phyloP scores from a whole-genome alignment of 2,888 invertebrate species.

The Baronia brevicornis region DNA sequence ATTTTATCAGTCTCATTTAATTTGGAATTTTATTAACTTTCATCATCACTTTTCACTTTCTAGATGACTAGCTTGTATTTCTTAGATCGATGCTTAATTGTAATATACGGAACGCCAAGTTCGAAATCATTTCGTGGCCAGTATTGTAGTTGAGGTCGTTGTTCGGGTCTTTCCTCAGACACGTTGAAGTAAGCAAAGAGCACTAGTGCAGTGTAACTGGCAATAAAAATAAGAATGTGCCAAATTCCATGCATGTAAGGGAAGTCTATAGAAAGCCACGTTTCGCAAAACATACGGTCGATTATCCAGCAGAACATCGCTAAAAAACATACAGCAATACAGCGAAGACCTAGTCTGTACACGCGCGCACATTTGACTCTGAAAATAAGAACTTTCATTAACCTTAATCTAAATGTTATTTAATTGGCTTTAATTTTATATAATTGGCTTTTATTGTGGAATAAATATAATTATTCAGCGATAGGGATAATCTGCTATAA shows the following conservation, averaged over 20 bases:
- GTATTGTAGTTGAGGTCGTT: conserved; percentile 80
- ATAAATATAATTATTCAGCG: no score
- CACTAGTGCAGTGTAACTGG: conserved; percentile 84
- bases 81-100: conserved; percentile 76
- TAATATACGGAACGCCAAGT: conserved; percentile 84
- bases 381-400: no score
- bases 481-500: no score
- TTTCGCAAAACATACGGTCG: conserved; percentile 86
- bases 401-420: no score
- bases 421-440: not conserved
- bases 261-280: conserved; percentile 85
- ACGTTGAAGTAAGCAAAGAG: conserved; percentile 88
- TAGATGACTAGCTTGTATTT: conserved; percentile 64
- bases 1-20: no score
- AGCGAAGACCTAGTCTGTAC: conserved; percentile 82
- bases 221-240: conserved; percentile 88
- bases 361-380: conserved; percentile 79
- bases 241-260: conserved; percentile 89
- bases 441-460: no score
- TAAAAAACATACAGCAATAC: conserved; percentile 79
- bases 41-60: not conserved
- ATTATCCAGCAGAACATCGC: conserved; percentile 87
- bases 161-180: conserved; percentile 81
- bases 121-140: conserved; percentile 88
- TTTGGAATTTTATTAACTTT: not conserved